Base-by-base conservation (phyloP, 2,797 vertebrate species). In the Rhadinocentrus ornatus region DNA sequence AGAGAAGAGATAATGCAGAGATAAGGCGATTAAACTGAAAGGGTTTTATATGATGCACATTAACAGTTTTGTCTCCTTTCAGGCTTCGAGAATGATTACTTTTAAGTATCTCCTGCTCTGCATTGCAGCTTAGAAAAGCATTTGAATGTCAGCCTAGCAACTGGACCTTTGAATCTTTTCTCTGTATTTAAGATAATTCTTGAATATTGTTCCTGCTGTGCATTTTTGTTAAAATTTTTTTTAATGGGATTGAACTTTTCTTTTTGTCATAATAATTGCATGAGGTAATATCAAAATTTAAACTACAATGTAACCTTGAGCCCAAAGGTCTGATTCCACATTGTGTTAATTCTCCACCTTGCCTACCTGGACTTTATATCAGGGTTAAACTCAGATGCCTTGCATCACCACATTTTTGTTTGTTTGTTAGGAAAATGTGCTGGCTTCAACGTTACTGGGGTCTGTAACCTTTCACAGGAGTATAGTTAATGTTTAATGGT, bases 401-500 rank as follows among this genome's bases (percentile, higher is more conserved):
- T 90, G 85, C 83, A 75, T 86, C 73, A 39, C 63, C 83, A 88
- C 92, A 92, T 87, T 92, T 91, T 93, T 93, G 91, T 94, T 95
- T 94, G 92, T 91, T 92, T 92, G 87, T 93, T 93, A 80, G 84
- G 81, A 93, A 95, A 93, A 93, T 83, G 70, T 72, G 91, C 89
- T 86, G 86, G 66, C 74, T 93, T 80, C 80, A 88, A 92, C 91
- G 91, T 89, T 93, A 90, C 85, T 77, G 92, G 88, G 89, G 92
- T 93, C 87, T 69, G 80, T 81, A 88, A 90, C 89, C 86, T 95
- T 95, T 94, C 84, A 85, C 50, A 90, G 93, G 77, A 59, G 88
- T 90, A 92, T 87, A 80, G 85, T 84, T 86, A 80, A 88, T 79
- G 81, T 92, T 90, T 89, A 86, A 80, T 77, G 86, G 71, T 89